Evolutionary conservation across 1,140 invertebrate genomes (phyloP).

Genomic region (Yoshiicerus persimilis): DNA sequence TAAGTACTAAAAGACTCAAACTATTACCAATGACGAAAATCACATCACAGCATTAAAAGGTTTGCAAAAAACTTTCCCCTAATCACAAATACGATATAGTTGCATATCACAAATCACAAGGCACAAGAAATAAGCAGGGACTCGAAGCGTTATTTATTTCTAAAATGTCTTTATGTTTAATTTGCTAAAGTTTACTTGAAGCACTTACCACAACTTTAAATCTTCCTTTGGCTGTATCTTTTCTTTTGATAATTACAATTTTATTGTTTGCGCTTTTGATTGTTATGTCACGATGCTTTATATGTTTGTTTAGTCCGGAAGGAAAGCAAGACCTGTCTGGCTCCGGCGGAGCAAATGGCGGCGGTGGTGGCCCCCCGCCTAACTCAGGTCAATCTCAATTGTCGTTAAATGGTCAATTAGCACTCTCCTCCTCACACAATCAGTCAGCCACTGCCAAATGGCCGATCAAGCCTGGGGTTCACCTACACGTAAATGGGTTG

Average conservation of each 20-base stretch:
- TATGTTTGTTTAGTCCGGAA: conserved; percentile 41
- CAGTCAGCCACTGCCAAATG: conserved; percentile 61
- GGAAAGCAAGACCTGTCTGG: conserved; percentile 41
- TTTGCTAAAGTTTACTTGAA: background rate
- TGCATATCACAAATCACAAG: background rate
- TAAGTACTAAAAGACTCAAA: background rate
- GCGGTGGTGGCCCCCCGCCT: conserved; percentile 49
- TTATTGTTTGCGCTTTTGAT: background rate
- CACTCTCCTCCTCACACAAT: conserved; percentile 40
- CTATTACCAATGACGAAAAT: background rate
- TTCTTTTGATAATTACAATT: background rate
- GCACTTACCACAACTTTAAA: background rate
- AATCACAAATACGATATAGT: background rate
- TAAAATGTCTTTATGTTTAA: background rate
- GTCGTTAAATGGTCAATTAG: conserved; percentile 50
- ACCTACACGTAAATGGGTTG: conserved; percentile 74
- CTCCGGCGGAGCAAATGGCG: background rate
- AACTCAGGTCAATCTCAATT: conserved; percentile 54
- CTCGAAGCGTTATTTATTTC: too few species aligned
- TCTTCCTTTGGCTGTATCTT: background rate
- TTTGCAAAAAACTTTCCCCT: background rate
- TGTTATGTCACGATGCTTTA: conserved; percentile 19
- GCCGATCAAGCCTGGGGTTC: conserved; percentile 82
- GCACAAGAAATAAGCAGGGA: too few species aligned
- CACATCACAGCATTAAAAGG: background rate